These are phyloP conservation scores for Ficedula albicollis DNA, from an alignment of 2,797 vertebrate genomes.

Conservation along the genomic window DNA sequence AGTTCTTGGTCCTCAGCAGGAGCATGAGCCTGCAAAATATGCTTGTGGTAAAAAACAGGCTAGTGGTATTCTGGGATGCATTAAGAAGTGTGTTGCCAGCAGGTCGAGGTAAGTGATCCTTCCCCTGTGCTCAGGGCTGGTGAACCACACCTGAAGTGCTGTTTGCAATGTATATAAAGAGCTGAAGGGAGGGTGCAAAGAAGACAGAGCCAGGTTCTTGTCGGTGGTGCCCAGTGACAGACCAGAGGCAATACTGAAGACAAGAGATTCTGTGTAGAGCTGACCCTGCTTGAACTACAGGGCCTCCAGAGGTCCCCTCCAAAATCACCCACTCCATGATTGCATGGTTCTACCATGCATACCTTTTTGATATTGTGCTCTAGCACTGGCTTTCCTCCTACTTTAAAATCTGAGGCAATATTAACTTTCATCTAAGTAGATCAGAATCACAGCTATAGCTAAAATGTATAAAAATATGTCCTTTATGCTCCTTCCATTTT, in stretches of 20 bases:
- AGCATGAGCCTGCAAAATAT: background rate
- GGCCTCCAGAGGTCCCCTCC: background rate
- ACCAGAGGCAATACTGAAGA: background rate
- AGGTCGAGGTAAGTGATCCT: accelerated
- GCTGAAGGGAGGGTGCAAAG: background rate
- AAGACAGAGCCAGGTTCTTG: background rate
- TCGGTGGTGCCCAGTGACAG: background rate
- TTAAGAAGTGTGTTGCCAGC: background rate
- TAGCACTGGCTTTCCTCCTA: background rate
- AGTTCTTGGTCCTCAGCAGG: background rate
- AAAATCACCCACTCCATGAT: background rate
- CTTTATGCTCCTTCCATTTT: background rate
- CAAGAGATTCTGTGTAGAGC: background rate
- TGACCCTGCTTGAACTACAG: background rate
- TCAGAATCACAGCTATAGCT: background rate
- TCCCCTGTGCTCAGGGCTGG: background rate
- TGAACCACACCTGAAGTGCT: background rate
- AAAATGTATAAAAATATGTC: background rate
- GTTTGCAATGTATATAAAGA: background rate
- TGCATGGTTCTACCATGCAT: background rate
- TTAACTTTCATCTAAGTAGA: background rate
- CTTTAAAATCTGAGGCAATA: background rate
- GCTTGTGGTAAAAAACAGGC: background rate
- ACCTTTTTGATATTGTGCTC: background rate
- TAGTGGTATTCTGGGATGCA: background rate